Base-by-base conservation (phyloP, 1,140 invertebrate genomes). In the Sycophaga agraensis region DNA sequence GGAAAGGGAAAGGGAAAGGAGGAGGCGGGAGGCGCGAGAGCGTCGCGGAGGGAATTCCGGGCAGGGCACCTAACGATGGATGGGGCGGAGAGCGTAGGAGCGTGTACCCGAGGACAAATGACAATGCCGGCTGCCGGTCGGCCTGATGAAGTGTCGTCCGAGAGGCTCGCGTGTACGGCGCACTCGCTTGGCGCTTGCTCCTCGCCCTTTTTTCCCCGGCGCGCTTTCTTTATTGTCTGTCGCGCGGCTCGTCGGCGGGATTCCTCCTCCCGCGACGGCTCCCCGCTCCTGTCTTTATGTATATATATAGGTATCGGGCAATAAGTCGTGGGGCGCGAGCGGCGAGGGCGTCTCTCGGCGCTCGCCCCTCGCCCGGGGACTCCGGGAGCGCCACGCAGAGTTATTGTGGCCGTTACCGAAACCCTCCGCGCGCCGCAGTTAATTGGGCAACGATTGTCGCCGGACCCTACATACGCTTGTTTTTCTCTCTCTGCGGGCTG, bases 401-500 rank as follows among this genome's bases (percentile, higher is more conserved):
- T 75, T 75, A 76, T 78, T 76, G 73, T 75, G 70, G 68, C 68
- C 69, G 68, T 74, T 74, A 74, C 68, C 67, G 64, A 70, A 69
- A 72, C 65, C 73, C 72, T 70, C 66, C 59, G 65, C 64, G 70
- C 64, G 70, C 65, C 66, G 64, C 62, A 71, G 73, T 74, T 78
- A 78, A 78, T 78, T 78, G 74, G 74, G 69, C 70, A 68, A 70
- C 70, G 73, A 76, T 76, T 75, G 71, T 74, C 64, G 63, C 60
- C 11, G 5, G 28, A 31, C 28, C 28, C 28, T 31, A 11, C 28
- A 12, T 24, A n/a, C 21, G 21, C 16, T 60, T 48, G 16, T 12
- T 16, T 26, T 6, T 48, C 17, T 28, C 26, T 8, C 11, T n/a
- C 34, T 39, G n/a, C n/a, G n/a, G n/a, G n/a, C 12, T 24, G n/a